phyloP scores from a whole-genome alignment of 1,140 invertebrate genomes.

The Drosophila pseudoobscura region DNA sequence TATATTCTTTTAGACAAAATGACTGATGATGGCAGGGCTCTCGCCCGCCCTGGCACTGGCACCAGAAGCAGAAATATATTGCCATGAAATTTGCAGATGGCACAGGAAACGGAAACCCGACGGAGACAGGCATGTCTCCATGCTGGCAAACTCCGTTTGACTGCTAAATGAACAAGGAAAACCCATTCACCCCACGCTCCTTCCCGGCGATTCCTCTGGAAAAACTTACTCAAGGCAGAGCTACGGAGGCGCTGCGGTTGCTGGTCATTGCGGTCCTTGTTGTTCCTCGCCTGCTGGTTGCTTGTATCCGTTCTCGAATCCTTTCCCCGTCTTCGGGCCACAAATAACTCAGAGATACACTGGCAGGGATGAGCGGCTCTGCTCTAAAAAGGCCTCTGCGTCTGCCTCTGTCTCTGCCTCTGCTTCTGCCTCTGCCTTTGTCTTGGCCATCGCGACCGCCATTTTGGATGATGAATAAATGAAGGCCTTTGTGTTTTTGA shows the following conservation, averaged over 20 bases:
- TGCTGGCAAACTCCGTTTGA: constrained; percentile 65
- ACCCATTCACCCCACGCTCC: constrained; percentile 39
- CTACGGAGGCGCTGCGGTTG: constrained; percentile 41
- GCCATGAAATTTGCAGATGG: constrained; percentile 72
- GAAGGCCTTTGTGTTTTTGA: constrained; percentile 66
- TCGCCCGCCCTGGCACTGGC: background rate
- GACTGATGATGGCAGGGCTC: constrained; percentile 69
- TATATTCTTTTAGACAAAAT: constrained; percentile 82
- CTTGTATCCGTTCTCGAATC: constrained; percentile 18
- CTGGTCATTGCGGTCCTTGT: constrained; percentile 45
- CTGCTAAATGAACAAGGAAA: constrained; percentile 78
- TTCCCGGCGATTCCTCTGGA: too few species aligned
- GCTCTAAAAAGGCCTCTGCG: constrained; percentile 41
- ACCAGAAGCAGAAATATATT: constrained; percentile 68
- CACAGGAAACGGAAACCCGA: constrained; percentile 76
- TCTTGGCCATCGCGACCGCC: constrained; percentile 65
- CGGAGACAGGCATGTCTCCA: constrained; percentile 67
- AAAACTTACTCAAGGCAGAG: background rate
- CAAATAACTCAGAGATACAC: constrained; percentile 48
- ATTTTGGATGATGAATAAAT: constrained; percentile 80
- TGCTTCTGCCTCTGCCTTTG: constrained; percentile 35
- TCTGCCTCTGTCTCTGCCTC: constrained; percentile 4
- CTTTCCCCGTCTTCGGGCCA: constrained; percentile 31
- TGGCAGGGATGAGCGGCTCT: background rate
- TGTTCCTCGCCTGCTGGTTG: constrained; percentile 16